Conservation (phyloP, 2,113 vertebrate species). For the Callaeas wilsoni region DNA sequence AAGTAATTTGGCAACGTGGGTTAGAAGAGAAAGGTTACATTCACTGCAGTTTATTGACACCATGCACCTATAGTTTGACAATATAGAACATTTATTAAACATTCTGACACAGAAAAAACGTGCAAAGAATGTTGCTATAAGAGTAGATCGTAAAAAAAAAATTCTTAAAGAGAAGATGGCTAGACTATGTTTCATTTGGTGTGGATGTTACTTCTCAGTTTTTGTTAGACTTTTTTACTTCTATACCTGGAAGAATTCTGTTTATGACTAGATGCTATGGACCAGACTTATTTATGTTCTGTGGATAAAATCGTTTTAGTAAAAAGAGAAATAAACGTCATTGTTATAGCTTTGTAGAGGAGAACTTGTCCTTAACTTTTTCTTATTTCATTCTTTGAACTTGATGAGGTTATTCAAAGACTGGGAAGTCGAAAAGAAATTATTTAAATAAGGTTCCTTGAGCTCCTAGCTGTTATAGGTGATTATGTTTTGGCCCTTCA, state of each 20-base stretch:
- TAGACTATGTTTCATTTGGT: background rate
- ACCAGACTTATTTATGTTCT: background rate
- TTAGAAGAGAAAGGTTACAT: background rate
- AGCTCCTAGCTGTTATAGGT: background rate
- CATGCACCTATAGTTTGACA: background rate
- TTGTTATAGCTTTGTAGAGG: background rate
- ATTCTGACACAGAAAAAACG: background rate
- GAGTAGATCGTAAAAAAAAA: background rate
- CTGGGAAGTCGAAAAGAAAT: background rate
- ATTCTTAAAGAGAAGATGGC: background rate
- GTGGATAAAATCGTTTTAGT: background rate
- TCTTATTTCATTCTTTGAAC: background rate
- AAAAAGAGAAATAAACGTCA: background rate
- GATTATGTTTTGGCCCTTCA: background rate
- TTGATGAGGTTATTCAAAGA: background rate
- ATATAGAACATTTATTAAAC: background rate
- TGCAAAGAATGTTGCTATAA: background rate
- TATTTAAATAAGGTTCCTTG: background rate
- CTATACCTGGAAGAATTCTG: background rate
- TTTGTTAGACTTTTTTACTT: background rate
- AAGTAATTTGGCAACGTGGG: background rate
- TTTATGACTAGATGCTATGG: background rate
- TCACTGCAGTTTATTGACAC: background rate
- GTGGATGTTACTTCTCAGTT: background rate
- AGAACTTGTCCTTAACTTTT: background rate